A percentile compares a stretch with the other conserved stretches of the same genome.
phyloP scores from a whole-genome alignment of 2,797 vertebrate genomes.

The Anguilla pacifica region DNA sequence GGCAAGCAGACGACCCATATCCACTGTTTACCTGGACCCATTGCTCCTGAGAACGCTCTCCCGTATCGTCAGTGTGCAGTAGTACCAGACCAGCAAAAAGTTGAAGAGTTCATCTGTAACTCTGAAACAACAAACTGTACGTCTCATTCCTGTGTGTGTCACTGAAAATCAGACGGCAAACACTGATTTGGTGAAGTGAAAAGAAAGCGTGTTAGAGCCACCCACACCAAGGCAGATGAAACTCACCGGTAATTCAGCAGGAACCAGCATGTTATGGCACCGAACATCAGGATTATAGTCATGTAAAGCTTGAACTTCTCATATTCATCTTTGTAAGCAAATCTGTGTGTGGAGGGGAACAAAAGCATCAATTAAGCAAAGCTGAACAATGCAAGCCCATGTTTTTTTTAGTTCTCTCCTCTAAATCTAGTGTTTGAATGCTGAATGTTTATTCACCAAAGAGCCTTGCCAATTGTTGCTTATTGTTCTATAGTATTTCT shows the following conservation, averaged over 20 bases:
- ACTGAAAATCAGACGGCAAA: background rate
- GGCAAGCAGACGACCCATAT: background rate
- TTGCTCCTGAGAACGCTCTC: conserved; percentile 97
- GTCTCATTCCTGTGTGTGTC: background rate
- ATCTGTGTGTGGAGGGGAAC: conserved; percentile 67
- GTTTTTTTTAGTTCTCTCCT: background rate
- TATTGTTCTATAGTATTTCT: background rate
- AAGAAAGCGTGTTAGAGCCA: background rate
- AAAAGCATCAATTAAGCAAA: conserved; percentile 11
- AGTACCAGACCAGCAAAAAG: conserved; percentile 98
- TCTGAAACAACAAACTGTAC: conserved; percentile 61
- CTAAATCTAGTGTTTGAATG: background rate
- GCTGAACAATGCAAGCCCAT: background rate
- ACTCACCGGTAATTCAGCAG: conserved; percentile 90
- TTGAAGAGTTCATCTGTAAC: conserved; percentile 98
- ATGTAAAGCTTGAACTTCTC: conserved; percentile 98
- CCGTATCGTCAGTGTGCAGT: conserved; percentile 95
- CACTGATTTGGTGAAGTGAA: background rate
- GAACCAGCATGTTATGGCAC: conserved; percentile 90
- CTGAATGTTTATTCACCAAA: background rate
- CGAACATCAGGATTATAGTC: conserved; percentile 94
- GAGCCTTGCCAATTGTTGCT: background rate
- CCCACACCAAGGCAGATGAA: background rate
- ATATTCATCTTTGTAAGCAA: conserved; percentile 98
- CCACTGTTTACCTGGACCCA: conserved; percentile 83